Base-by-base conservation (phyloP, 2,888 invertebrate genomes). In the Protula sp. region DNA sequence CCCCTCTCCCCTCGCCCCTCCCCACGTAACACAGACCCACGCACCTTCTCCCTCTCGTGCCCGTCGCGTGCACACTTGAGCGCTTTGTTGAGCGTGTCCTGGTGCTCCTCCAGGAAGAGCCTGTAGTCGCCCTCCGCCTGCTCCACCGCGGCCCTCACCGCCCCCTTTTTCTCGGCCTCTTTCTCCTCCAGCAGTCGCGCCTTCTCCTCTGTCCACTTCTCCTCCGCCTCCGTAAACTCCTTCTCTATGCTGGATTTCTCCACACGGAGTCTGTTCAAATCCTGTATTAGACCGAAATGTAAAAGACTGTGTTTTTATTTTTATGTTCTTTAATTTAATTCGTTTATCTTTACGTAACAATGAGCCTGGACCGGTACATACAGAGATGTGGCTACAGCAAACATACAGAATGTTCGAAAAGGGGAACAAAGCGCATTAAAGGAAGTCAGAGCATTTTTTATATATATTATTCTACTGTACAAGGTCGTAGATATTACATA, bases 1-100 rank as follows among this genome's bases (percentile, higher is more conserved):
- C n/a, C n/a, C n/a, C n/a, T n/a, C n/a, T n/a, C n/a, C n/a, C n/a
- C n/a, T n/a, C n/a, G n/a, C n/a, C n/a, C n/a, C n/a, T n/a, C n/a
- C n/a, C n/a, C n/a, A n/a, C n/a, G n/a, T n/a, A n/a, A n/a, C n/a
- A n/a, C n/a, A n/a, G n/a, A n/a, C n/a, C n/a, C n/a, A n/a, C 58
- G 30, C 59, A 73, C 73, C 70, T 70, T 73, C 57, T 74, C 73
- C 57, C 61, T 59, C 2, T 59, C 66, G 57, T 69, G 70, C 47
- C 72, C 69, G 19, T 72, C 67, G 24, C 72, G 59, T 5, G 73
- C 70, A 2, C 69, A 55, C 47, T 69, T 69, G 27, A 76, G 65
- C 0, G 73, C 71, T 47, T 72, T 67, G 47, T 71, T 70, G n/a
- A 75, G 66, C 2, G 71, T 73, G 28, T 72, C 70, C 56, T 74